These are phyloP conservation scores for Prionchulus punctatus DNA, from an alignment of 2,888 invertebrate species.

Conservation along the genomic window DNA sequence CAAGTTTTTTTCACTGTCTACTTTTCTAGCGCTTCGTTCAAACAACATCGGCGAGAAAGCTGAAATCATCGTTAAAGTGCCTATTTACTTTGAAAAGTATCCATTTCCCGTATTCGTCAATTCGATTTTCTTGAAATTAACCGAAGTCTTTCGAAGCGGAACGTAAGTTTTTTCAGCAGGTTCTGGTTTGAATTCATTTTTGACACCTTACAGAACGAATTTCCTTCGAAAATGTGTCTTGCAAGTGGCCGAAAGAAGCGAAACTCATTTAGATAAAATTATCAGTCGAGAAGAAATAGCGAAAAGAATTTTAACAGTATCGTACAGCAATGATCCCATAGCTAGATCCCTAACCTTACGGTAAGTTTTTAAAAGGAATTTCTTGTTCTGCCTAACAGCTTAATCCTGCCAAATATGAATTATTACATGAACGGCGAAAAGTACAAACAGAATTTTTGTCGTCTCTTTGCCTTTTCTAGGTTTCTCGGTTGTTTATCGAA, in stretches of 20 bases:
- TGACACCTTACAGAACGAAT: slow-evolving; percentile 50
- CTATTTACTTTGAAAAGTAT: slow-evolving; percentile 83
- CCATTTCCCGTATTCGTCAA: slow-evolving; percentile 95
- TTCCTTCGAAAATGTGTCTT: slow-evolving; percentile 78
- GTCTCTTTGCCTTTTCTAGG: slow-evolving; percentile 30
- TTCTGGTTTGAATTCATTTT: slow-evolving; percentile 8
- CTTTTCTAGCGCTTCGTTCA: slow-evolving; percentile 59
- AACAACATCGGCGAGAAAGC: slow-evolving; percentile 85
- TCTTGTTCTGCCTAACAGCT: no score
- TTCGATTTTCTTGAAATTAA: slow-evolving; percentile 77
- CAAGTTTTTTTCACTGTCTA: neutral
- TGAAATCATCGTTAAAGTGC: slow-evolving; percentile 87
- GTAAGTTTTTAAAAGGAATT: slow-evolving; percentile 20
- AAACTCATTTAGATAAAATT: slow-evolving; percentile 82
- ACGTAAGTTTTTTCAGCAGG: slow-evolving; percentile 35
- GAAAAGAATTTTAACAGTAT: slow-evolving; percentile 71
- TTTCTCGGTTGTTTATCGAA: slow-evolving; percentile 79
- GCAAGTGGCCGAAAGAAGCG: slow-evolving; percentile 81
- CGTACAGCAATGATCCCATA: slow-evolving; percentile 73
- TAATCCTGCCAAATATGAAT: no score
- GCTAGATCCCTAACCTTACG: slow-evolving; percentile 71
- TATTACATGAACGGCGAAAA: no score
- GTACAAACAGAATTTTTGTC: no score
- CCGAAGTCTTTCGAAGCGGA: slow-evolving; percentile 73
- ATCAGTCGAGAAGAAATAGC: slow-evolving; percentile 86